These are phyloP conservation scores for Trissolcus japonicus DNA, from an alignment of 2,888 invertebrate species.

Conservation along the genomic window DNA sequence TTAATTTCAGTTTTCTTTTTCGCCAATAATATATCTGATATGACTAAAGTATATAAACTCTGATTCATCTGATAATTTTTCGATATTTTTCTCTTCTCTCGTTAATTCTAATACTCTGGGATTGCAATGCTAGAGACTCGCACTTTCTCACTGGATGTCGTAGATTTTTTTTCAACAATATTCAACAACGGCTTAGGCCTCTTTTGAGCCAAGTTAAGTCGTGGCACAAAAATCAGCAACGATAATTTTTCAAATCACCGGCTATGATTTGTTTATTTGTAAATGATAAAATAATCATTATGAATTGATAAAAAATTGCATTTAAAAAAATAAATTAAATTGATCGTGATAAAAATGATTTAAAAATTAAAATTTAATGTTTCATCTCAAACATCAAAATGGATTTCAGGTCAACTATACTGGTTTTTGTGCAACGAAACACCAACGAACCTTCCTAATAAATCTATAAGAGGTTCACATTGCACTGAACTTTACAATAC, in stretches of 20 bases:
- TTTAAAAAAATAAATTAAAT: constrained; percentile 20
- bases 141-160: constrained; percentile 59
- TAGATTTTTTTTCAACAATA: constrained; percentile 66
- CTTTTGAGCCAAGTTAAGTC: constrained; percentile 64
- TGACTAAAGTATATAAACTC: constrained; percentile 74
- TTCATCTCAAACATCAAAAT: constrained; percentile 1
- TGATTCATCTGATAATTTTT: constrained; percentile 69
- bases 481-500: constrained; percentile 71
- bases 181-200: constrained; percentile 74
- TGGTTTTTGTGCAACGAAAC: constrained; percentile 67
- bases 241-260: constrained; percentile 12
- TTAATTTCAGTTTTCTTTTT: constrained; percentile 18
- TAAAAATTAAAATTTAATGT: not conserved
- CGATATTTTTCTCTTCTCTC: constrained; percentile 56
- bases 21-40: constrained; percentile 65
- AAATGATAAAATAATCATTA: not conserved
- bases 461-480: constrained; percentile 67
- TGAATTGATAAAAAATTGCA: not conserved
- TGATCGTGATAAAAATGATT: constrained; percentile 1
- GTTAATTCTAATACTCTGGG: constrained; percentile 70
- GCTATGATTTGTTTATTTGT: not conserved
- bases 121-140: constrained; percentile 65
- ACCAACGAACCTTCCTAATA: constrained; percentile 62
- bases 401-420: constrained; percentile 28
- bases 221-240: constrained; percentile 67